phyloP scores from a whole-genome alignment of 2,888 invertebrate genomes.

The Octonoba sinensis region DNA sequence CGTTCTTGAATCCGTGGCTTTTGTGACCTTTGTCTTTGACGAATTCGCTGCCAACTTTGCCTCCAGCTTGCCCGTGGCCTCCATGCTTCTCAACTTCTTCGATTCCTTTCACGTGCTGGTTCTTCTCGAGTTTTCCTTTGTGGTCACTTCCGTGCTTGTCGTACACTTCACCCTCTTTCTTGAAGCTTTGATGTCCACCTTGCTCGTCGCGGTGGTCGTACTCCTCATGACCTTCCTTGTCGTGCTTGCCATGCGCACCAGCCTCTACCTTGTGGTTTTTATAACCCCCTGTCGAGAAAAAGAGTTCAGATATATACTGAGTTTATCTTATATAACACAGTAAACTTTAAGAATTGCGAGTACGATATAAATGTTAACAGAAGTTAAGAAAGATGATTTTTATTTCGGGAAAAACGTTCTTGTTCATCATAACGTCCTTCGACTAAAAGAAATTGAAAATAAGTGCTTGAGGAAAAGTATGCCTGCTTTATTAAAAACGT shows the following conservation, averaged over 20 bases:
- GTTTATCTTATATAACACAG: no score
- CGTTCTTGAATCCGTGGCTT: slow-evolving; percentile 62
- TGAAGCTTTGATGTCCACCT: slow-evolving; percentile 39
- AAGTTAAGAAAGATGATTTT: no score
- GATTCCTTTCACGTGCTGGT: slow-evolving; percentile 23
- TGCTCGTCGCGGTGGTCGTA: slow-evolving; percentile 39
- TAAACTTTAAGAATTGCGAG: no score
- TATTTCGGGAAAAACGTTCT: no score
- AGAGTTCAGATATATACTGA: no score
- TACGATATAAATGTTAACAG: no score
- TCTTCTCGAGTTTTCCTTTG: slow-evolving; percentile 41
- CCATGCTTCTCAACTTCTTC: slow-evolving; percentile 43
- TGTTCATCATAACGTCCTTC: no score
- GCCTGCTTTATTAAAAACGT: no score
- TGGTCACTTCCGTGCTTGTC: slow-evolving; percentile 51
- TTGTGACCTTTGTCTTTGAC: slow-evolving; percentile 63
- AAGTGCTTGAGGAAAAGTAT: no score
- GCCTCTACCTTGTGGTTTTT: slow-evolving; percentile 37
- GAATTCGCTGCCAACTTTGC: slow-evolving; percentile 46
- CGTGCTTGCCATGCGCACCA: slow-evolving; percentile 37
- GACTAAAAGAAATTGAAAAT: no score
- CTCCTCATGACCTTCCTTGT: slow-evolving; percentile 44
- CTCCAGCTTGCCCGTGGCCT: slow-evolving; percentile 48
- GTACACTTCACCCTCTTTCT: slow-evolving; percentile 48
- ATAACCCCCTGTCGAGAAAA: slow-evolving; percentile 26